These are phyloP conservation scores for Caenorhabditis brenneri DNA, from an alignment of 1,140 invertebrate species.

Conservation along the genomic window DNA sequence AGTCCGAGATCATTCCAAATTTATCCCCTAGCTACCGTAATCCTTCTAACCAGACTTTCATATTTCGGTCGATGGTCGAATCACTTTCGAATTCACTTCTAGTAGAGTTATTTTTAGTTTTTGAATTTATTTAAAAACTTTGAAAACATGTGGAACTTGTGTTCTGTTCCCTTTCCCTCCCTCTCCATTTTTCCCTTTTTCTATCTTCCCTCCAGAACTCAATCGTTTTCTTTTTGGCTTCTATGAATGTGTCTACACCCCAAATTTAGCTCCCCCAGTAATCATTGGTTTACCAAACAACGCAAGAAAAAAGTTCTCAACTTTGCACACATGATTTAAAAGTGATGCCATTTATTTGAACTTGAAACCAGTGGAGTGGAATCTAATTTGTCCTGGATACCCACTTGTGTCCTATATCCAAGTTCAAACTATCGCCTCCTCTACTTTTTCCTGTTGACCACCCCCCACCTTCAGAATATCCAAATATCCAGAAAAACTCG, in stretches of 20 bases:
- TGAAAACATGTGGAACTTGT: background rate
- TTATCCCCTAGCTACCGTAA: too few species aligned
- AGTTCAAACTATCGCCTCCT: background rate
- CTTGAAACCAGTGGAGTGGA: background rate
- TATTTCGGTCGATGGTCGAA: too few species aligned
- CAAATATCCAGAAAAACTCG: too few species aligned
- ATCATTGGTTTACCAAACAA: constrained; percentile 2
- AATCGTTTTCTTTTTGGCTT: background rate
- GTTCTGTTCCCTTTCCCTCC: background rate
- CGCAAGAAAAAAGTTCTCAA: background rate
- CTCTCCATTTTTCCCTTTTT: background rate
- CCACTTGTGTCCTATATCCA: background rate
- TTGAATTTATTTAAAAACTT: background rate
- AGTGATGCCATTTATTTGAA: constrained; percentile 35
- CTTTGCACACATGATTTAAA: constrained; percentile 10
- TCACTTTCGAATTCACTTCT: background rate
- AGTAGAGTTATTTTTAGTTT: background rate
- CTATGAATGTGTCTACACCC: background rate
- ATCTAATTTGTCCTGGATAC: background rate
- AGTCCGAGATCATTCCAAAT: too few species aligned
- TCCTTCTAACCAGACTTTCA: too few species aligned
- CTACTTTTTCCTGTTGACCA: background rate
- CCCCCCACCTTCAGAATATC: background rate
- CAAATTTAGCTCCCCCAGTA: background rate
- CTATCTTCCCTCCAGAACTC: background rate